Evolutionary conservation across 2,797 vertebrate genomes (phyloP), one percentile per base, ranked within the genome.

Genomic region (Platalea minor): DNA sequence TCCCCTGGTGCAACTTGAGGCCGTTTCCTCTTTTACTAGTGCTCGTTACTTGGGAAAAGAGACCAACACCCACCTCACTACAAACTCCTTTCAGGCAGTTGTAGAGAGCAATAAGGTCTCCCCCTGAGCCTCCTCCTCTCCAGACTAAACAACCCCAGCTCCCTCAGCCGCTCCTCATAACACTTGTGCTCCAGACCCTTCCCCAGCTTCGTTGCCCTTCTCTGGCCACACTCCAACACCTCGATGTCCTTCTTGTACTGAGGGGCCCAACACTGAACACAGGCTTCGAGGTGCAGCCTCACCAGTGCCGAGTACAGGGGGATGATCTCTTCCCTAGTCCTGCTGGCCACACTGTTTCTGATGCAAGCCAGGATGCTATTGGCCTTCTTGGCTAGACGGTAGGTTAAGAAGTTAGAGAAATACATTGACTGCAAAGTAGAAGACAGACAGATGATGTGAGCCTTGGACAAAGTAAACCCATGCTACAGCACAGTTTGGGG

Each of bases 261-360:
- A 41, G 41, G 41, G 41, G 41, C 41, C 41, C 41, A 41, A 41
- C 5, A 41, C 41, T 41, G 41, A 41, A 41, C 41, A 41, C 41
- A 41, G 4, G 0, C 41, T 5, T 46, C 2, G 0, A 13, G 41
- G 31, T 25, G 14, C 0, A 0, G 39, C n/a, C n/a, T 51, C n/a
- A 20, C 31, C 13, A 63, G 48, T 13, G 39, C 39, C 1, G 0
- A 17, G 29, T 54, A 8, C n/a, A 69, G 25, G 8, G 17, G 8
- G 1, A 45, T 2, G 0, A 8, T n/a, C 21, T 4, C 26, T 13
- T 4, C n/a, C 37, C 6, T 57, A 1, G 1, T 35, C 33, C 29
- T 60, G 12, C n/a, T 54, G 39, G 13, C 13, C 26, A 29, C 23
- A 10, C 4, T 4, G 2, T 2, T 10, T 7, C 43, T 28, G 11